phyloP scores from a whole-genome alignment of 2,888 invertebrate species.

The Carpatolechia fugitivella region DNA sequence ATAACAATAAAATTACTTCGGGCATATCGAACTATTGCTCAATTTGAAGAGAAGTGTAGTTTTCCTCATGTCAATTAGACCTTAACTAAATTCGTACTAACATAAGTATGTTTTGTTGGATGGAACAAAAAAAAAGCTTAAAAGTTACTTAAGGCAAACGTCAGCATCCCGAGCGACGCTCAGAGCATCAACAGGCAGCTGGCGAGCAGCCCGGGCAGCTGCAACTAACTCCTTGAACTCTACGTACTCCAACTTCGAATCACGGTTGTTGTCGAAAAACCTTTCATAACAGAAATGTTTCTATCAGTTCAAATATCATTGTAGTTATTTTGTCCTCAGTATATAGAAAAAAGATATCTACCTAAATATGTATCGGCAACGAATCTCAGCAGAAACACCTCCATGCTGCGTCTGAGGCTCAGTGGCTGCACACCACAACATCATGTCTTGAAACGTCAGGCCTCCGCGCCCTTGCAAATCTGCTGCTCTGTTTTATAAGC shows the following conservation, averaged over 20 bases:
- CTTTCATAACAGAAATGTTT: too few species aligned
- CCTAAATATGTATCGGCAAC: constrained; percentile 85
- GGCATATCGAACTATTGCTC: too few species aligned
- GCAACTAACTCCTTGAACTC: constrained; percentile 81
- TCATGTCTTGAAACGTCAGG: constrained; percentile 76
- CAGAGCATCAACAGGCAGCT: constrained; percentile 72
- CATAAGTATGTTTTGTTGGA: too few species aligned
- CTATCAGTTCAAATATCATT: too few species aligned
- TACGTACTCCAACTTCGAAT: constrained; percentile 70
- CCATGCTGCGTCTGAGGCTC: constrained; percentile 83
- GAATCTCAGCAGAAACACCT: constrained; percentile 81
- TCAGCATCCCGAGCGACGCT: constrained; percentile 78
- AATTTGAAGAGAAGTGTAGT: too few species aligned
- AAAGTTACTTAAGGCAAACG: constrained; percentile 56
- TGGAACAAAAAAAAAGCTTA: too few species aligned
- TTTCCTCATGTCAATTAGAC: background rate
- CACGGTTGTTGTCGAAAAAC: constrained; percentile 78
- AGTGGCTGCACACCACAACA: constrained; percentile 81
- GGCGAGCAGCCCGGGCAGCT: constrained; percentile 74
- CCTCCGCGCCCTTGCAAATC: constrained; percentile 73
- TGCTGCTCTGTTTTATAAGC: constrained; percentile 69
- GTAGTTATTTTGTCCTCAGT: too few species aligned
- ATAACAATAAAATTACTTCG: background rate
- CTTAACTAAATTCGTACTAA: too few species aligned
- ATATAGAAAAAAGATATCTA: constrained; percentile 28